phyloP scores from a whole-genome alignment of 2,113 vertebrate genomes.

The Phasianus colchicus region DNA sequence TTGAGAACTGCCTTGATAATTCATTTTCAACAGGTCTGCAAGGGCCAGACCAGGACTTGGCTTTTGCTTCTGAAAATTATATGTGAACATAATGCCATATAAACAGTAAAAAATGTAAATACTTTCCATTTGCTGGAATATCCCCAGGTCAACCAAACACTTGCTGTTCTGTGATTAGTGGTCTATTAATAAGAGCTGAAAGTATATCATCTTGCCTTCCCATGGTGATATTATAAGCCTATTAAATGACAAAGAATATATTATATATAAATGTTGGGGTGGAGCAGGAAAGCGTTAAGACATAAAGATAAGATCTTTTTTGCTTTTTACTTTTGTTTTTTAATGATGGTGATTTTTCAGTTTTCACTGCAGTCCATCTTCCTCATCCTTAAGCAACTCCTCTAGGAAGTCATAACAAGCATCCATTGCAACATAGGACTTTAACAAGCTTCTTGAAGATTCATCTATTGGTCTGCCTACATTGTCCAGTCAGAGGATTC shows the following conservation, averaged over 20 bases:
- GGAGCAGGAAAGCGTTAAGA: conserved; percentile 17
- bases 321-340: background rate
- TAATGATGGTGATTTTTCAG: accelerated
- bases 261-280: background rate
- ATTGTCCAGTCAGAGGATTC: background rate
- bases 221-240: conserved; percentile 40
- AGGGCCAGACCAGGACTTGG: background rate
- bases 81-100: background rate
- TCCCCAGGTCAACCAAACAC: conserved; percentile 48
- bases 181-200: conserved; percentile 37
- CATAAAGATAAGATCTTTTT: background rate
- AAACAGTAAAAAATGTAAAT: conserved; percentile 39
- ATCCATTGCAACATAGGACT: background rate
- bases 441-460: background rate
- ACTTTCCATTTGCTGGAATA: conserved; percentile 40
- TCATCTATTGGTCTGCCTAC: background rate
- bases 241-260: conserved; percentile 36
- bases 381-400: background rate
- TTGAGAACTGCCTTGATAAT: background rate
- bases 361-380: background rate
- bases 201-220: conserved; percentile 34
- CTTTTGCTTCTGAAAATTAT: conserved; percentile 38
- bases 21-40: conserved; percentile 35
- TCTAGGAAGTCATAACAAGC: background rate
- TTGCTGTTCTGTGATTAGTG: conserved; percentile 48